These are phyloP conservation scores for Zaprionus camerounensis DNA, from an alignment of 1,140 invertebrate species.

Conservation along the genomic window DNA sequence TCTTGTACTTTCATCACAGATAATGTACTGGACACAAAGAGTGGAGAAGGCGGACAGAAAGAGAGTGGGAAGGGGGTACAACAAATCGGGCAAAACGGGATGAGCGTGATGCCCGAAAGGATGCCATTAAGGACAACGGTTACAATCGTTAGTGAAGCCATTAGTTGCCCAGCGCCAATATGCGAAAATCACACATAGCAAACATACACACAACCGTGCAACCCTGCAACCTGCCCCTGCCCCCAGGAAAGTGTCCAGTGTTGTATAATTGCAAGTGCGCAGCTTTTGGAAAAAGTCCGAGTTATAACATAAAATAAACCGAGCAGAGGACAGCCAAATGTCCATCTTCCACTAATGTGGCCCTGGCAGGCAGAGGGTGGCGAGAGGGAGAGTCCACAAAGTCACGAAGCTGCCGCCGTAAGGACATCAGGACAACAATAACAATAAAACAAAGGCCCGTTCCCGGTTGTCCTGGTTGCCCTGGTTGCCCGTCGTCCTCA, in stretches of 20 bases:
- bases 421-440: constrained; percentile 67
- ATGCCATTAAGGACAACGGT: constrained; percentile 81
- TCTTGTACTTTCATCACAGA: constrained; percentile 45
- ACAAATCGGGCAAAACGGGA: constrained; percentile 56
- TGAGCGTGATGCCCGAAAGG: constrained; percentile 75
- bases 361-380: background rate
- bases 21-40: background rate
- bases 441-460: constrained; percentile 77
- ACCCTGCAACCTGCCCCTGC: no score
- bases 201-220: constrained; percentile 17
- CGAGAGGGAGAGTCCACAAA: constrained; percentile 2
- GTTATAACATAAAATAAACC: constrained; percentile 77
- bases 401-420: constrained; percentile 49
- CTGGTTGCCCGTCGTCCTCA: constrained; percentile 34
- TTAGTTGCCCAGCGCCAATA: constrained; percentile 77
- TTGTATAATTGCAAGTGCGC: constrained; percentile 78
- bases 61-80: constrained; percentile 17
- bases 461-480: background rate
- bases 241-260: constrained; percentile 45
- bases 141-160: constrained; percentile 82
- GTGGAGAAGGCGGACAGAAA: background rate
- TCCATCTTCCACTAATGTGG: constrained; percentile 77
- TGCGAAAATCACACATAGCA: constrained; percentile 70
- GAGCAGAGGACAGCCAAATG: constrained; percentile 53
- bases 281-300: constrained; percentile 66